Base-by-base conservation (phyloP, 1,140 invertebrate genomes). In the Gonatopus flavifemur region DNA sequence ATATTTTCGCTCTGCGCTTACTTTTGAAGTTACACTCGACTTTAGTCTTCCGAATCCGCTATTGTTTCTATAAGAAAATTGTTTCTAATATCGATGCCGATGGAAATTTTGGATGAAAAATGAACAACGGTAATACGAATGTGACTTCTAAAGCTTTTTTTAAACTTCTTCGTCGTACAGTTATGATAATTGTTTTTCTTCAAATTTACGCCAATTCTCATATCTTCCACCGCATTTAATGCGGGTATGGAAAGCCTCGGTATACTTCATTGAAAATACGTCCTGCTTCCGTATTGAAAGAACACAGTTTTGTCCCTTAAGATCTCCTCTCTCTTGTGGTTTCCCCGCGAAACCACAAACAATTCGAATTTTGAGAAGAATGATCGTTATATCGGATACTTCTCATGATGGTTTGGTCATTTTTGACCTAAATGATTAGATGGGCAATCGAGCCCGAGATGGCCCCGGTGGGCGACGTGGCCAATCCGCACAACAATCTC, bases 361-460 rank as follows among this genome's bases (percentile, higher is more conserved):
- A 42, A 41, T 55, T 66, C 54, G 36, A 62, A n/a, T 50, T 66
- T 64, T 57, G 58, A 64, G 58, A 64, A 61, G 61, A 67, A 60
- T 60, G 61, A 30, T 37, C 47, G 32, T 57, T 64, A 52, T 42
- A 42, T 66, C 56, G 41, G 64, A 66, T 55, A 67, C 60, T 72
- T 75, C 66, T 75, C 66, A 74, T 73, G 61, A 69, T 52, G 52
- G 59, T 51, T 72, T 71, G 73, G 73, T 76, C 72, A 57, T 66
- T 55, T 28, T 71, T 74, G 68, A 76, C 70, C 74, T 66, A 66
- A 51, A 62, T 69, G 62, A 69, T 63, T 74, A 78, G 76, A 77
- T 78, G 73, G 76, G 76, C 64, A 77, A 76, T 75, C 74, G 76
- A 57, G 74, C 75, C 70, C 76, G 74, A 66, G 75, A 78, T 67